These are phyloP conservation scores for Isichthys henryi DNA, from an alignment of 2,113 vertebrate genomes.

Conservation along the genomic window DNA sequence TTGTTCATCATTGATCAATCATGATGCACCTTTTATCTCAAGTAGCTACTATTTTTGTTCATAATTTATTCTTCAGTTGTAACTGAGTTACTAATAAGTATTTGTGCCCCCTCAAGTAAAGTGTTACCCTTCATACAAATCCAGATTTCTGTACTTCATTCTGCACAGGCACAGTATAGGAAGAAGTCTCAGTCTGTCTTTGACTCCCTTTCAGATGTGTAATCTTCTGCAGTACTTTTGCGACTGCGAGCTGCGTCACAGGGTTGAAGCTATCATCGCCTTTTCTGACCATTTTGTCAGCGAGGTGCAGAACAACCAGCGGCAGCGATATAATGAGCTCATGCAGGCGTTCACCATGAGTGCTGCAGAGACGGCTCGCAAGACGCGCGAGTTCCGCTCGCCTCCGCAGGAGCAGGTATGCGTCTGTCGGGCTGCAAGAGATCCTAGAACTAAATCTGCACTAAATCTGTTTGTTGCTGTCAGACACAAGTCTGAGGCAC, in stretches of 20 bases:
- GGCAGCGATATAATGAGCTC: constrained; percentile 71
- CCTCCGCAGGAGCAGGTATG: constrained; percentile 88
- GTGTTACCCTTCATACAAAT: background rate
- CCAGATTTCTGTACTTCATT: background rate
- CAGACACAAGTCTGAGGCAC: background rate
- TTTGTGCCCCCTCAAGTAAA: background rate
- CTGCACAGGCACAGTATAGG: background rate
- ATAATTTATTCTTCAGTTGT: no score
- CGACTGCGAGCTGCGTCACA: constrained; percentile 86
- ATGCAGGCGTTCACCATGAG: constrained; percentile 84
- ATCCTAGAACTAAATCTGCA: background rate
- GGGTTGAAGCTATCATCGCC: constrained; percentile 81
- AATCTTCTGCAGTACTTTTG: constrained; percentile 89
- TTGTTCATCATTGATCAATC: no score
- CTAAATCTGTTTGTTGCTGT: background rate
- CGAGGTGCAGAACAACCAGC: constrained; percentile 79
- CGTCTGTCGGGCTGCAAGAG: background rate
- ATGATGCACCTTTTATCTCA: no score
- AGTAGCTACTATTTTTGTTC: no score
- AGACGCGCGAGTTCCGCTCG: constrained; percentile 86
- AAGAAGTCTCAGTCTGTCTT: background rate
- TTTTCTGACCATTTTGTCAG: constrained; percentile 79
- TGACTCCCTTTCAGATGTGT: constrained; percentile 70
- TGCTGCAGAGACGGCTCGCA: constrained; percentile 81
- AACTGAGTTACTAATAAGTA: no score